Percentiles rank a stretch among this genome's conserved stretches.
These are phyloP conservation scores for Tiliacea aurago DNA, from an alignment of 2,888 invertebrate genomes.

Conservation along the genomic window DNA sequence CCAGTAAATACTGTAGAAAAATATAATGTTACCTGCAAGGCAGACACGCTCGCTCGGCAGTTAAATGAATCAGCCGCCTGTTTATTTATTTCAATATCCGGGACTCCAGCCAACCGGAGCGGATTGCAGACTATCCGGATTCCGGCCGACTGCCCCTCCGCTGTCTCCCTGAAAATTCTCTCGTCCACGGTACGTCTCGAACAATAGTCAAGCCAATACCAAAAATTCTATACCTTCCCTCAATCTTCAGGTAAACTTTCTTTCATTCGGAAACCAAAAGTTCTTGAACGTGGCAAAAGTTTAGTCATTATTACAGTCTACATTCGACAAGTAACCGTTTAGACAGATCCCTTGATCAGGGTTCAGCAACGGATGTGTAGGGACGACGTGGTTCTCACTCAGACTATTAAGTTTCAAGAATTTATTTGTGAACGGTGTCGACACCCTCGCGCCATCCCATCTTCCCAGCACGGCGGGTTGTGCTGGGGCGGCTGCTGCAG, in stretches of 20 bases:
- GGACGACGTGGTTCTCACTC: constrained; percentile 11
- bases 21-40: constrained; percentile 30
- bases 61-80: constrained; percentile 49
- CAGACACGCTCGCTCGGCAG: constrained; percentile 25
- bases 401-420: constrained; percentile 17
- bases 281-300: constrained; percentile 46
- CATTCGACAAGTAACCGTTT: constrained; percentile 55
- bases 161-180: constrained; percentile 28
- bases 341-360: constrained; percentile 26
- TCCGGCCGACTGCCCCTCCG: constrained; percentile 29
- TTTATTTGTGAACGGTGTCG: constrained; percentile 22
- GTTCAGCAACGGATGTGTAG: constrained; percentile 17
- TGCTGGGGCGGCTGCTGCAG: no score
- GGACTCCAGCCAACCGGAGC: constrained; percentile 31
- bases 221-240: constrained; percentile 14
- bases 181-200: constrained; percentile 17
- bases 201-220: constrained; percentile 37
- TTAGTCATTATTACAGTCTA: constrained; percentile 51
- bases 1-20: constrained; percentile 18
- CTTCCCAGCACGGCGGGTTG: no score
- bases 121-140: constrained; percentile 39
- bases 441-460: no score
- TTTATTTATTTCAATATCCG: constrained; percentile 66
- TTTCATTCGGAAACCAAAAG: constrained; percentile 39
- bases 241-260: constrained; percentile 37